Conservation (phyloP, 1,140 invertebrate genomes). For the Coenobita brevimanus region DNA sequence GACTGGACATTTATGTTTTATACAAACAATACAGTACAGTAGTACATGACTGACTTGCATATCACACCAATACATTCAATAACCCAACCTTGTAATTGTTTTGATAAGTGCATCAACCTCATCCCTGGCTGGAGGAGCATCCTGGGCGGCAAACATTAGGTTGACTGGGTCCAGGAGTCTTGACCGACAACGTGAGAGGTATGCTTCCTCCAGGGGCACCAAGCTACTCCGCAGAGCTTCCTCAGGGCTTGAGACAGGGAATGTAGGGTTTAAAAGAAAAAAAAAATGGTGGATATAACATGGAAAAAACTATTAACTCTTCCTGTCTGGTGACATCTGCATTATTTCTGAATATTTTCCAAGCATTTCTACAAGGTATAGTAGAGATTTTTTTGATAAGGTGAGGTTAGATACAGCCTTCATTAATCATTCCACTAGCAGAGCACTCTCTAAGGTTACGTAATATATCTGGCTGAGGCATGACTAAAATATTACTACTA, state of each 20-base stretch:
- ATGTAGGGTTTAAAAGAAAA: neutral
- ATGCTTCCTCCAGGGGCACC: conserved; percentile 88
- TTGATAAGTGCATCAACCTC: conserved; percentile 82
- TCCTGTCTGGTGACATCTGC: neutral
- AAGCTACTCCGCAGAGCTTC: conserved; percentile 74
- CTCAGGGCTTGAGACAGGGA: conserved; percentile 72
- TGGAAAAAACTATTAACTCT: no score
- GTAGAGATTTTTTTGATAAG: no score
- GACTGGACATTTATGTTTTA: no score
- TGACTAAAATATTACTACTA: no score
- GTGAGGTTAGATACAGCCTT: no score
- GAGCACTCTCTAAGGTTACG: no score
- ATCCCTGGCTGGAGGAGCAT: conserved; percentile 78
- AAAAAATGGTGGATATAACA: no score
- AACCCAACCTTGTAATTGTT: conserved; percentile 79
- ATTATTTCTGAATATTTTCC: no score
- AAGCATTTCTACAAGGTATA: no score
- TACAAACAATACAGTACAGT: no score
- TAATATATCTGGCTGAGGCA: no score
- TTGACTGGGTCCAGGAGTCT: conserved; percentile 89
- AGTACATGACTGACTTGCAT: neutral
- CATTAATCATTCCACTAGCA: no score
- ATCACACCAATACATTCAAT: conserved; percentile 24
- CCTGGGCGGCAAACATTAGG: conserved; percentile 82
- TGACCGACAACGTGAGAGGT: conserved; percentile 87